Percentiles rank a stretch among this genome's conserved stretches.
Conservation (phyloP, 2,113 vertebrate species). For the Turnix velox region DNA sequence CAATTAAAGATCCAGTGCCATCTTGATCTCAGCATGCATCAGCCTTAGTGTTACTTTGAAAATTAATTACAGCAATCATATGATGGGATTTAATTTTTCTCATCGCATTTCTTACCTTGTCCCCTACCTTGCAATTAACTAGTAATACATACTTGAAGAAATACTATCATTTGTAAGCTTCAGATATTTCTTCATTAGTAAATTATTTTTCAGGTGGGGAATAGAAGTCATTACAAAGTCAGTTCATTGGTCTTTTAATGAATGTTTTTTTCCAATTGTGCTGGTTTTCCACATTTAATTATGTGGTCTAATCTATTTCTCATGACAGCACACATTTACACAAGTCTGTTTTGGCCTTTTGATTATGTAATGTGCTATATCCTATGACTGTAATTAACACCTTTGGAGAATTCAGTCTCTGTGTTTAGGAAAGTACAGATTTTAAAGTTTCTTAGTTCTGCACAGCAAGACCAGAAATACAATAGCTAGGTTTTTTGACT, state of each 20-base stretch:
- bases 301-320: neutral
- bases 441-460: neutral
- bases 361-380: neutral
- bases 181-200: neutral
- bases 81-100: neutral
- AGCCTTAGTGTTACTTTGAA: neutral
- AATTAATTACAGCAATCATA: neutral
- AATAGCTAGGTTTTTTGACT: neutral
- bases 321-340: neutral
- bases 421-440: neutral
- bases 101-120: too few relatives aligned
- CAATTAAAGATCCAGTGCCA: neutral
- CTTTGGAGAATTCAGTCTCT: neutral
- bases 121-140: too few relatives aligned
- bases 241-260: neutral
- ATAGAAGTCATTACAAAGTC: neutral
- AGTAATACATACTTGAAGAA: neutral
- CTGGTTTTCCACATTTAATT: slow-evolving; percentile 38
- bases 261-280: slow-evolving; percentile 4
- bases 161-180: neutral
- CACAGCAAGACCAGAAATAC: neutral
- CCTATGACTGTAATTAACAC: neutral
- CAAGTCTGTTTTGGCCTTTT: neutral
- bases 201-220: neutral
- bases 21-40: neutral